These are phyloP conservation scores for Echinarachnius parma DNA, from an alignment of 53 echinoderm and acorn worm species.

Conservation along the genomic window DNA sequence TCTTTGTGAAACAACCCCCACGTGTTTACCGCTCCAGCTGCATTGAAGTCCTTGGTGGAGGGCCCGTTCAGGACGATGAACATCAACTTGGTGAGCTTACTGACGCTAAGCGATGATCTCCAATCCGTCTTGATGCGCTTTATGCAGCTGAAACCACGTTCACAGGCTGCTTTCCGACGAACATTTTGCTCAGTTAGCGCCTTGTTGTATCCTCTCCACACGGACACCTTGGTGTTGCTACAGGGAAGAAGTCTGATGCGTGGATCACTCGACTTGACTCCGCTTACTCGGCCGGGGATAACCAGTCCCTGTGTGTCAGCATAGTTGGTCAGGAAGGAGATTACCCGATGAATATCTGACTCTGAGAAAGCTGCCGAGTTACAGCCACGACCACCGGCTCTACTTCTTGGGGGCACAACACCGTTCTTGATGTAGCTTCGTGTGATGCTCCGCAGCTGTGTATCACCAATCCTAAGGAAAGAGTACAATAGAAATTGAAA, in stretches of 20 bases:
- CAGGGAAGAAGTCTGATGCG: constrained; percentile 52
- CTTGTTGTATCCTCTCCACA: too few relatives aligned
- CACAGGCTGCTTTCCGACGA: neutral
- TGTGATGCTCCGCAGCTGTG: constrained; percentile 38
- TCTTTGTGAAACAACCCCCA: too few relatives aligned
- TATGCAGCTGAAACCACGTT: neutral
- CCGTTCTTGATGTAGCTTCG: constrained; percentile 39
- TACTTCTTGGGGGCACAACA: constrained; percentile 19
- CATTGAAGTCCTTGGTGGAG: neutral
- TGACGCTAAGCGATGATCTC: neutral
- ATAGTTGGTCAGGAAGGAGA: constrained; percentile 25
- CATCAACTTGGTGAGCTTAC: neutral
- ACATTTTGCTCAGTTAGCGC: too few relatives aligned
- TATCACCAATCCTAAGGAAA: constrained; percentile 35
- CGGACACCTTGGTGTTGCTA: neutral
- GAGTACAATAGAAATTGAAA: too few relatives aligned
- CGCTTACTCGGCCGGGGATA: constrained; percentile 50
- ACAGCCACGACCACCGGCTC: constrained; percentile 34
- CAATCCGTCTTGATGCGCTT: neutral
- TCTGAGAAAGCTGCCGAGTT: constrained; percentile 24
- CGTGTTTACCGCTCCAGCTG: neutral
- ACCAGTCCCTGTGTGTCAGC: constrained; percentile 43
- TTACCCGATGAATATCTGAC: constrained; percentile 17
- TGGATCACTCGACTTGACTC: constrained; percentile 33
- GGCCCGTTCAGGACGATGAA: neutral